Base-by-base conservation (phyloP, 2,113 vertebrate genomes). In the Dolichotis patagonum region DNA sequence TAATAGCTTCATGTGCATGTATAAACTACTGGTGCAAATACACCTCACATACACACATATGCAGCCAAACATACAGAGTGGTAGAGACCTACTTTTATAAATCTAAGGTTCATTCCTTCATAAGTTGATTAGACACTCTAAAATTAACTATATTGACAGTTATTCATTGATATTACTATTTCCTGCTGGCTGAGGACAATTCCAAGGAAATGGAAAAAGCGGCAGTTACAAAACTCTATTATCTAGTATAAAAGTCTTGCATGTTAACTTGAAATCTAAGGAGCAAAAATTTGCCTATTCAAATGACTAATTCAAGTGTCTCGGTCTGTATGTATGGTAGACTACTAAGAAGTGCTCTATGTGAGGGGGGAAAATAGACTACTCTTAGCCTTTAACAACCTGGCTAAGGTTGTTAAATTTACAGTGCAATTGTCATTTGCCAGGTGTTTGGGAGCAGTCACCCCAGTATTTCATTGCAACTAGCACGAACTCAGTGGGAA, bases 381-480 rank as follows among this genome's bases (percentile, higher is more conserved):
- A 43, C 60, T 91, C 38, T 77, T 63, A 41, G 7, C 22, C 93
- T 92, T 96, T 88, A 82, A 38, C 91, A 88, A 81, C 49, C 30
- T 85, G 43, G 54, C 54, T 54, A 54, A 54, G 54, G 16, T 17
- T 54, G 54, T 54, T 54, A 54, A 54, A 54, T 54, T 16, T 54
- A 69, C 77, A 71, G 60, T 88, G 35, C 32, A 77, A 6, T 49
- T 92, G 17, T 7, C 88, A 73, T 85, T 73, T 96, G 22, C 16
- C 49, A 90, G 75, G 41, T 54, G 17, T 85, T 63, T 94, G 7
- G 28, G 30, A 89, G 41, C 35, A 80, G 88, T 84, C 7, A 49
- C 26, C 16, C 16, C 52, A 35, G 6, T 43, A 28, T 80, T 80
- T 83, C 35, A 65, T 10, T 3, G 28, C 49, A n/a, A 0, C 26